Base-by-base conservation (phyloP, 2,888 invertebrate genomes). In the Operophtera brumata region DNA sequence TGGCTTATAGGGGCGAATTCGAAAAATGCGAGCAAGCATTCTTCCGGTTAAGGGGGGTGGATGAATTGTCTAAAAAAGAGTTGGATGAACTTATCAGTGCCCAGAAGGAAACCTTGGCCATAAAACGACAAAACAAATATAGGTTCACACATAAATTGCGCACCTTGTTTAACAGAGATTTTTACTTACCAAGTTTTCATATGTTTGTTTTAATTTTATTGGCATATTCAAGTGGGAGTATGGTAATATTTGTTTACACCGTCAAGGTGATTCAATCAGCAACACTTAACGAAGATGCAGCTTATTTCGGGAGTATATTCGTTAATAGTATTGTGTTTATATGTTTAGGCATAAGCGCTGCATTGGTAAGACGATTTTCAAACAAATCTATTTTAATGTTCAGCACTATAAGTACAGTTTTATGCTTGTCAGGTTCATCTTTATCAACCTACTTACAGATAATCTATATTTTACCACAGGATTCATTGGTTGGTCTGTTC, bases 1-100 rank as follows among this genome's bases (percentile, higher is more conserved):
- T 63, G 5, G 68, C 68, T 4, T 62, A 44, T 12, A 65, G 52
- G 51, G 64, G 62, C 2, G 42, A 64, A 45, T 63, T 62, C 11
- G 59, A 62, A 0, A 53, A 55, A 58, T 66, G 66, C 20, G 61
- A 62, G 26, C 35, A 46, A n/a, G 45, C 57, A 0, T 68, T 68
- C 8, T 26, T 39, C 20, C 52, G 61, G 61, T 28, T 68, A 11
- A 57, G 66, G 45, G 68, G 68, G 6, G 41, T 32, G 1, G 59
- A 57, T 12, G 55, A 57, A 0, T 28, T 34, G 26, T 56, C 66
- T 1, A 43, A 50, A 8, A 59, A n/a, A 10, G 68, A 68, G 36
- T 36, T 64, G 25, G 9, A 40, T 5, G 47, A 46, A 13, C 59
- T 61, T 0, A 54, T 64, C 3, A n/a, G 32, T 6, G 53, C 58